A percentile compares a stretch with the other conserved stretches of the same genome.
phyloP scores from a whole-genome alignment of 2,888 invertebrate genomes.

The Taenaris catops region DNA sequence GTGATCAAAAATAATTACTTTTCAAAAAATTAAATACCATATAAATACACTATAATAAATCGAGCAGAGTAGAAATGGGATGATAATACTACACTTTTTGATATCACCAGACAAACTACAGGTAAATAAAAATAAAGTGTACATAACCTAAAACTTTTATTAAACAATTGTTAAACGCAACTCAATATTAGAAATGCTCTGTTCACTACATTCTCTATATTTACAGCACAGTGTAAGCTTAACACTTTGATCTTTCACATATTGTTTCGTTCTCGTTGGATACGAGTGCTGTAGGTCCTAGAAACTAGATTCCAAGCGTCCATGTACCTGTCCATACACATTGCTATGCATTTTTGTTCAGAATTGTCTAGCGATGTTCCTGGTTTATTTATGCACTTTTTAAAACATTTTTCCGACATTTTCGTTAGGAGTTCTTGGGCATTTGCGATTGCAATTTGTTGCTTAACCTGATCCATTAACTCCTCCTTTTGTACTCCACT shows the following conservation, averaged over 20 bases:
- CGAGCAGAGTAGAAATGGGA: no score
- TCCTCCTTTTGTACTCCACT: slow-evolving; percentile 89
- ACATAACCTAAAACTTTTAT: slow-evolving; percentile 46
- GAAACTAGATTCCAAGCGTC: slow-evolving; percentile 97
- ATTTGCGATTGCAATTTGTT: slow-evolving; percentile 96
- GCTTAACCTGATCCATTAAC: slow-evolving; percentile 96
- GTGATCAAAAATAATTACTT: no score
- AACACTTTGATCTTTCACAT: slow-evolving; percentile 59
- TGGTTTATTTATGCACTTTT: slow-evolving; percentile 95
- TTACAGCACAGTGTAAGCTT: slow-evolving; percentile 53
- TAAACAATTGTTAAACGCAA: slow-evolving; percentile 40
- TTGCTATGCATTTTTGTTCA: slow-evolving; percentile 97
- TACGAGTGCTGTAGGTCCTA: slow-evolving; percentile 90
- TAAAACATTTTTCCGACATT: slow-evolving; percentile 98
- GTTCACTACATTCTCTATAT: slow-evolving; percentile 65
- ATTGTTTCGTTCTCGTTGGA: slow-evolving; percentile 88
- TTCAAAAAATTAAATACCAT: no score
- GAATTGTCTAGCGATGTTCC: slow-evolving; percentile 93
- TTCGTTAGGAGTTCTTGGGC: slow-evolving; percentile 96
- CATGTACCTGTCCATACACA: slow-evolving; percentile 99
- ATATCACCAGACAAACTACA: no score
- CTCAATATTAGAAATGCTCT: slow-evolving; percentile 51
- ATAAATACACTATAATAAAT: no score
- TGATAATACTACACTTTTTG: no score
- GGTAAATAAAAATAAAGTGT: slow-evolving; percentile 18